These are phyloP conservation scores for Tortrix viridana DNA, from an alignment of 2,888 invertebrate genomes.

Conservation along the genomic window DNA sequence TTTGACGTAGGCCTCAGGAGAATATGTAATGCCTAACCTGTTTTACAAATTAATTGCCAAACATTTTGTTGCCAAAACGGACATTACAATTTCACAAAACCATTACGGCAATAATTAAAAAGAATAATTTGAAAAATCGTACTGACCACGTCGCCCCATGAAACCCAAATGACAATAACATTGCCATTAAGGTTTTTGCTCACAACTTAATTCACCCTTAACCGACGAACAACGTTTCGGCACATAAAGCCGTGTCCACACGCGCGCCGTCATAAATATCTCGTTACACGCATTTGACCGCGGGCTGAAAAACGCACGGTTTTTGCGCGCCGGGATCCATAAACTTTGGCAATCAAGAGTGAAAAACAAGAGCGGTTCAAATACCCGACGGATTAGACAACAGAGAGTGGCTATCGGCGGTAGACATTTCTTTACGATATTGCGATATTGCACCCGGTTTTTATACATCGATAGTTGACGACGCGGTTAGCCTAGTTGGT, in stretches of 20 bases:
- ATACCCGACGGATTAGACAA: conserved; percentile 25
- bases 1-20: too few species aligned
- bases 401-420: conserved; percentile 1
- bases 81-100: too few species aligned
- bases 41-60: too few species aligned
- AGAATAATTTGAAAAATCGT: too few species aligned
- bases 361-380: conserved; percentile 59
- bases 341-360: conserved; percentile 72
- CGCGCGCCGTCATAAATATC: conserved; percentile 69
- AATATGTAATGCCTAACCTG: too few species aligned
- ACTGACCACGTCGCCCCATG: too few species aligned
- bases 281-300: conserved; percentile 62
- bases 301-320: conserved; percentile 61
- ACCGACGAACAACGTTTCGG: conserved; percentile 21
- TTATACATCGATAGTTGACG: too few species aligned
- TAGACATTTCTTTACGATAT: conserved; percentile 3
- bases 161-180: conserved; percentile 4
- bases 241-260: conserved; percentile 56
- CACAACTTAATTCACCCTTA: conserved; percentile 26
- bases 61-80: too few species aligned
- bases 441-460: too few species aligned
- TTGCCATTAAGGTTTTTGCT: conserved; percentile 26
- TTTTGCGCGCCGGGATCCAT: conserved; percentile 61
- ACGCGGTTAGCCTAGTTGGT: too few species aligned
- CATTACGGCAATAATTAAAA: too few species aligned